A percentile compares a stretch with the other conserved stretches of the same genome.
These are phyloP conservation scores for Crenichthys baileyi DNA, from an alignment of 2,797 vertebrate genomes.

Conservation along the genomic window DNA sequence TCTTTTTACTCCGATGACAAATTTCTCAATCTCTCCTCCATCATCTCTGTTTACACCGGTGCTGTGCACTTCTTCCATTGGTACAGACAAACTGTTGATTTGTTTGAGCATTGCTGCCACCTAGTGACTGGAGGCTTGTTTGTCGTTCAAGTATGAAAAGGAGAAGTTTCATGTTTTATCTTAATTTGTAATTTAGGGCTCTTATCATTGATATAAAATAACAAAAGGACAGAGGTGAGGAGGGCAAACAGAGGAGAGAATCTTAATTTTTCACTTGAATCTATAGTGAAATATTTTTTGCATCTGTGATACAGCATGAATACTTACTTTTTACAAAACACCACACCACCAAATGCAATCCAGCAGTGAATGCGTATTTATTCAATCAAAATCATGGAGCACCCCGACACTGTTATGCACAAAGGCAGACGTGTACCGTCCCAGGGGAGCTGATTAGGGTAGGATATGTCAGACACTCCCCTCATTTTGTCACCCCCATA, in stretches of 20 bases:
- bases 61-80: no score
- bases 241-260: conserved; percentile 45
- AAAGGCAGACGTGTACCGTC: conserved; percentile 38
- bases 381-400: conserved; percentile 26
- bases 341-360: not conserved
- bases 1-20: no score
- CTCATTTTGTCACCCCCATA: conserved; percentile 4
- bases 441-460: conserved; percentile 71
- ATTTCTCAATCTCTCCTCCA: no score
- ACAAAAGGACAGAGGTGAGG: conserved; percentile 10
- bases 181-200: not conserved
- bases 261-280: conserved; percentile 71
- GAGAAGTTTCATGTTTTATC: not conserved
- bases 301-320: conserved; percentile 28
- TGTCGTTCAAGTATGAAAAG: not conserved
- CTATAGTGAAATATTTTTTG: conserved; percentile 69
- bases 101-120: no score
- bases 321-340: conserved; percentile 11
- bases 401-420: conserved; percentile 16
- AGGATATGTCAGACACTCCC: conserved; percentile 52
- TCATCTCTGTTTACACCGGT: no score
- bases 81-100: no score
- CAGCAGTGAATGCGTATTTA: conserved; percentile 25
- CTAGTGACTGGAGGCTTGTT: no score
- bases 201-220: not conserved